Conservation (phyloP, 2,113 vertebrate species). For the Lichenostomus cassidix region DNA sequence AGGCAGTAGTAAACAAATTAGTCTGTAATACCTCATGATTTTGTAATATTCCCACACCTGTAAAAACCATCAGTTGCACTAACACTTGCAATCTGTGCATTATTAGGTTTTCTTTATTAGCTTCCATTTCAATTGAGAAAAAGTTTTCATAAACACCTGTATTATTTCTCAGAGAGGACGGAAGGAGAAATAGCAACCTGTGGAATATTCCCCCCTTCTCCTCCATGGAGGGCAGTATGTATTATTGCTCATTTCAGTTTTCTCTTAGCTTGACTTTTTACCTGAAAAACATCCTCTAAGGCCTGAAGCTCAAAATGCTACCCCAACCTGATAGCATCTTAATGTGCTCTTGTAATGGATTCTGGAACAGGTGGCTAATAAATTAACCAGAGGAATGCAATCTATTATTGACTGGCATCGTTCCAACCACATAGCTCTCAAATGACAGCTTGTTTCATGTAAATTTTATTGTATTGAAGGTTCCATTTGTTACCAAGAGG, state of each 20-base stretch:
- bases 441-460: constrained; percentile 55
- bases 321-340: constrained; percentile 33
- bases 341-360: constrained; percentile 52
- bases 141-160: background rate
- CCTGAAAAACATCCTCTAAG: constrained; percentile 8
- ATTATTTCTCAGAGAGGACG: background rate
- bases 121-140: background rate
- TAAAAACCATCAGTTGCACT: background rate
- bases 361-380: constrained; percentile 72
- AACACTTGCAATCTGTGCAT: background rate
- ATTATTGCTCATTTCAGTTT: background rate
- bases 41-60: background rate
- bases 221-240: background rate
- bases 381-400: constrained; percentile 68
- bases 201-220: background rate
- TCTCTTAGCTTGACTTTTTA: constrained; percentile 6
- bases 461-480: constrained; percentile 51
- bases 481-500: constrained; percentile 46
- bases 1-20: constrained; percentile 9
- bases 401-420: constrained; percentile 65
- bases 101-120: constrained; percentile 13
- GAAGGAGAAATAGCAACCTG: background rate
- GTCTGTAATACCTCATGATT: background rate
- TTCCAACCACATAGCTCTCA: constrained; percentile 24
- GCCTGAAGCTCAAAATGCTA: constrained; percentile 9